Percentiles rank a stretch among this genome's conserved stretches.
Evolutionary conservation across 1,140 invertebrate genomes (phyloP).

Genomic region (Drosophila gunungcola): DNA sequence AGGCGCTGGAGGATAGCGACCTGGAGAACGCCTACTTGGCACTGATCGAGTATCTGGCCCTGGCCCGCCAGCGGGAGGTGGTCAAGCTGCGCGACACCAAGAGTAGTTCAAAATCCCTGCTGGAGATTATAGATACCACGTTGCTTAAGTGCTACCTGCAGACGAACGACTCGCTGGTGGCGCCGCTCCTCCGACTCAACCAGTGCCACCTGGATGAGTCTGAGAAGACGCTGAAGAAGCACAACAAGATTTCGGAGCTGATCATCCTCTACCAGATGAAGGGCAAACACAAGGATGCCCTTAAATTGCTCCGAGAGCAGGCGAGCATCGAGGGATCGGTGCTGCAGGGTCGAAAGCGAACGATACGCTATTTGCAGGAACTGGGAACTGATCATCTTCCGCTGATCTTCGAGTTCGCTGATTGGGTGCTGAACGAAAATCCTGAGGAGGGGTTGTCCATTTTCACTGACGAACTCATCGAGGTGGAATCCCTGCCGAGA

Average conservation of each 20-base stretch:
- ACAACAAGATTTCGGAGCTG: slow-evolving; percentile 96
- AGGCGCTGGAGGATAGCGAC: slow-evolving; percentile 92
- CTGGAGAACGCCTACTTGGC: slow-evolving; percentile 95
- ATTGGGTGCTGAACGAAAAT: slow-evolving; percentile 94
- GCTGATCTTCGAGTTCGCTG: slow-evolving; percentile 97
- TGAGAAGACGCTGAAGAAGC: slow-evolving; percentile 93
- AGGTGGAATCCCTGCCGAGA: slow-evolving; percentile 95
- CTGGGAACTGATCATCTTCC: slow-evolving; percentile 94
- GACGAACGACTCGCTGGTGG: slow-evolving; percentile 97
- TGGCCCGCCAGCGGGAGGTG: slow-evolving; percentile 88
- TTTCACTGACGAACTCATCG: slow-evolving; percentile 95
- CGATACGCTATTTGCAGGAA: slow-evolving; percentile 96
- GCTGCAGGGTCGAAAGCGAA: slow-evolving; percentile 92
- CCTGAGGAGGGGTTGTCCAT: slow-evolving; percentile 97
- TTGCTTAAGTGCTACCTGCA: slow-evolving; percentile 98
- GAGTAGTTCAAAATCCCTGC: slow-evolving; percentile 86
- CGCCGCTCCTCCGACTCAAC: slow-evolving; percentile 95
- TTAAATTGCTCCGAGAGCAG: slow-evolving; percentile 94
- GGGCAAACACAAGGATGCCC: slow-evolving; percentile 95
- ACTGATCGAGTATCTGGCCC: slow-evolving; percentile 94
- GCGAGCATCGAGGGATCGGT: slow-evolving; percentile 89
- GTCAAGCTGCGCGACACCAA: slow-evolving; percentile 72
- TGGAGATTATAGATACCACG: slow-evolving; percentile 98
- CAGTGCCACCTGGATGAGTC: slow-evolving; percentile 97
- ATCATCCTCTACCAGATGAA: slow-evolving; percentile 98